Conservation (phyloP, 2,113 vertebrate species). For the Cromileptes altivelis region DNA sequence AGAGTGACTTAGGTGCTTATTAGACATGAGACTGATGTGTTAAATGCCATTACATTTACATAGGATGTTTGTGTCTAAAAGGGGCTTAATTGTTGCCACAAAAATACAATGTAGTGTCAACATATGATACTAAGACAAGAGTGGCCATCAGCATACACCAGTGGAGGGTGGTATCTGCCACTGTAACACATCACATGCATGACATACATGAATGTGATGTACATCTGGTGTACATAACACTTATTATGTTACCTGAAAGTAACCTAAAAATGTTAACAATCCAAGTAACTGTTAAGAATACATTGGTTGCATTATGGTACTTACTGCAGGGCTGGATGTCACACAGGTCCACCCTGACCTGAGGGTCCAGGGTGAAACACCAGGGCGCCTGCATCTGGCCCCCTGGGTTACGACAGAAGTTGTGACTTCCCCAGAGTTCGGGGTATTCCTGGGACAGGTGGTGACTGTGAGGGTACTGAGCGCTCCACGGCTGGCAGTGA, state of each 20-base stretch:
- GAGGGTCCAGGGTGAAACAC: constrained; percentile 96
- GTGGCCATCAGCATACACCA: background rate
- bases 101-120: background rate
- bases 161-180: background rate
- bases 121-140: background rate
- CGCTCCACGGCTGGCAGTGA: constrained; percentile 92
- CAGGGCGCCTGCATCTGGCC: constrained; percentile 96
- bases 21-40: background rate
- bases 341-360: constrained; percentile 93
- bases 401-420: constrained; percentile 96
- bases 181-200: background rate
- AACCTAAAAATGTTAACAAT: background rate
- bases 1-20: background rate
- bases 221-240: too few species aligned
- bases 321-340: constrained; percentile 95
- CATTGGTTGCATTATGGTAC: constrained; percentile 71
- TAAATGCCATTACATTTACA: background rate
- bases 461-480: constrained; percentile 93
- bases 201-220: too few species aligned
- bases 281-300: background rate
- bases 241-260: background rate
- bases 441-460: constrained; percentile 90
- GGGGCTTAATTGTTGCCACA: too few species aligned
- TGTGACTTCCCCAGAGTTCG: constrained; percentile 92
- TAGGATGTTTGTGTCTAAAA: background rate